Evolutionary conservation across 1,140 invertebrate species (phyloP).

Genomic region (Aphis craccivora): DNA sequence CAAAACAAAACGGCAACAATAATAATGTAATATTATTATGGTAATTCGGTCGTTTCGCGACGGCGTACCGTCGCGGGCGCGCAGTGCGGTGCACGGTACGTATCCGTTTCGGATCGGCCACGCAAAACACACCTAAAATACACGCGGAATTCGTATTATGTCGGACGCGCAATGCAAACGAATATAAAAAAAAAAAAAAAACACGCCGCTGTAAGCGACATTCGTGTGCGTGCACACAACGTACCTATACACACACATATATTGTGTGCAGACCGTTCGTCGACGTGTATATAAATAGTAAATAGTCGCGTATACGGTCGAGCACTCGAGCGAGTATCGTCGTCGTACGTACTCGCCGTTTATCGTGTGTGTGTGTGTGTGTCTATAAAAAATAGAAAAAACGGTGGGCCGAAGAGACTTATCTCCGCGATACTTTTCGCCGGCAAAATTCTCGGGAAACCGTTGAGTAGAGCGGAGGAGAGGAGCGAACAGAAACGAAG

Average conservation of each 20-base stretch:
- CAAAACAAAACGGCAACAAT: background rate
- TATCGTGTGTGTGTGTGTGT: too few relatives aligned
- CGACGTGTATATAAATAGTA: background rate
- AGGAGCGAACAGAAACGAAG: too few relatives aligned
- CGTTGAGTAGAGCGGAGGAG: background rate
- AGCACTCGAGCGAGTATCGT: background rate
- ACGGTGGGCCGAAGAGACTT: conserved; percentile 12
- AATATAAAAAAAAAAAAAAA: background rate
- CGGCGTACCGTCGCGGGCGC: background rate
- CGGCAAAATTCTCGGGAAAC: conserved; percentile 20
- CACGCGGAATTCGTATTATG: conserved; percentile 27
- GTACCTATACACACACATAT: background rate
- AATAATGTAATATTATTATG: background rate
- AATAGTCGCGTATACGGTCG: background rate
- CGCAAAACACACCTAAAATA: conserved; percentile 22
- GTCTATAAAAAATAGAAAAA: background rate
- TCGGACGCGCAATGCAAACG: background rate
- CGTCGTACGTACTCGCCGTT: too few relatives aligned
- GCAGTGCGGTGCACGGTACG: background rate
- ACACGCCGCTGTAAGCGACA: background rate
- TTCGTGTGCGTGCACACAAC: background rate
- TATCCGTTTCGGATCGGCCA: conserved; percentile 17
- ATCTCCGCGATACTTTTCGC: conserved; percentile 10
- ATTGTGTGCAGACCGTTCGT: too few relatives aligned
- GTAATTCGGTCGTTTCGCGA: conserved; percentile 9